A percentile compares a stretch with the other conserved stretches of the same genome.
These are phyloP conservation scores for Vidua macroura DNA, from an alignment of 2,113 vertebrate genomes.

Conservation along the genomic window DNA sequence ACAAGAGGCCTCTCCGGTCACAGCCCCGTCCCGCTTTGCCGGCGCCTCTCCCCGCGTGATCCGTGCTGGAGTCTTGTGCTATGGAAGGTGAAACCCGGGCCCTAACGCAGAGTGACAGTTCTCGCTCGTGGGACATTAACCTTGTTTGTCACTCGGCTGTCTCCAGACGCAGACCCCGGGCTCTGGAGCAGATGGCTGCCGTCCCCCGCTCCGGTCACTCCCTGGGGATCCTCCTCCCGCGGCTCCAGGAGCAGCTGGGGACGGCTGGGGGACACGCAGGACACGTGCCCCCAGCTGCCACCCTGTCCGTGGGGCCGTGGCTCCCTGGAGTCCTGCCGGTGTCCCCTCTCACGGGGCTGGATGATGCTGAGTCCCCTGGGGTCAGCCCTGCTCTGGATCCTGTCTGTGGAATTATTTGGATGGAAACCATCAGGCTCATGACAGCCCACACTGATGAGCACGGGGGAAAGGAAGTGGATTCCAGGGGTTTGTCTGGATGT, in stretches of 20 bases:
- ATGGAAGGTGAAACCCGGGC: neutral
- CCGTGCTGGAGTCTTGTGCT: neutral
- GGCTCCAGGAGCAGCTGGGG: neutral
- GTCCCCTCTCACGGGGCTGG: neutral
- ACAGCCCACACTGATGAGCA: neutral
- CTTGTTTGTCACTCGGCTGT: neutral
- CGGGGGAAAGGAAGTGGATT: neutral
- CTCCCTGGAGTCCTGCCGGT: neutral
- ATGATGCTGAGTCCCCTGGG: neutral
- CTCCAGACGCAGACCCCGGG: neutral
- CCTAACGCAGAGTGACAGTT: slow-evolving; percentile 6
- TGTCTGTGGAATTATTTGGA: neutral
- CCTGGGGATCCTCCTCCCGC: neutral
- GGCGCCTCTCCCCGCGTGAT: fast-evolving
- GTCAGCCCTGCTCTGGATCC: neutral
- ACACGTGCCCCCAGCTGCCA: neutral
- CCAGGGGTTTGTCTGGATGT: neutral
- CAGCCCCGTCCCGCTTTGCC: fast-evolving
- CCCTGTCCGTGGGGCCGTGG: neutral
- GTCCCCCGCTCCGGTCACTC: neutral
- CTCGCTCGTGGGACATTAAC: neutral
- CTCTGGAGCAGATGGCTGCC: slow-evolving; percentile 20
- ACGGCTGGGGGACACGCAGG: neutral
- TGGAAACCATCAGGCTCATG: neutral
- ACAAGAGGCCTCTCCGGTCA: fast-evolving